Base-by-base conservation (phyloP, 2,797 vertebrate species). In the Iguana delicatissima region DNA sequence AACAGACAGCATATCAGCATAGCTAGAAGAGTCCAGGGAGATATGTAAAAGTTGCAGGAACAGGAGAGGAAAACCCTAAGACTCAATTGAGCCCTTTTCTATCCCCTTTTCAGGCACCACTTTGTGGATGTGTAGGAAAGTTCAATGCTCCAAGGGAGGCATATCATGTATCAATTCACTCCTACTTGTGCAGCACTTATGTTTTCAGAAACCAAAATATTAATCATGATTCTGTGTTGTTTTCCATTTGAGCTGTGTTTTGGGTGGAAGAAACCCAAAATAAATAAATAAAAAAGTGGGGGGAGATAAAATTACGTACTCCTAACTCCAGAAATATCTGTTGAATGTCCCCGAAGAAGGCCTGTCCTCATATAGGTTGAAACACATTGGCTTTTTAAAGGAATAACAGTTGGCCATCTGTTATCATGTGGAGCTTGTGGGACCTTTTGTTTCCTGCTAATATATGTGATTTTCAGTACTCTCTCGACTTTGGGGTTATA, bases 291-390 rank as follows among this genome's bases (percentile, higher is more conserved):
- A 87, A 86, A 52, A 46, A 90, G 35, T 84, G 79, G 42, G 42
- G 42, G 42, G 42, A 84, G 76, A 86, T 92, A 35, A 92, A 92
- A 89, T 57, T 57, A 57, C 82, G 73, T 0, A 0, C 74, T 42
- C 92, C 29, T 7, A 55, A 64, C 13, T 46, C 42, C 42, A 46
- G 42, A 46, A 46, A 46, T 4, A 46, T 46, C 42, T 46, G 42
- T 46, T 46, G 42, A 46, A 46, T 46, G 42, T 4, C 42, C 42
- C 2, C 42, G 42, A 46, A 46, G 42, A 42, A 77, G 8, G 82
- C 90, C n/a, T 24, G 89, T 85, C 52, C 84, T 94, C 22, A 29
- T 69, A 74, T 46, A 46, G 42, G 4, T 46, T 46, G 42, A 46
- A 46, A 46, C 42, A 46, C 42, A 46, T 46, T 46, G 42, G 42